phyloP scores from a whole-genome alignment of 2,113 vertebrate species.

The Forbesichthys agassizii region DNA sequence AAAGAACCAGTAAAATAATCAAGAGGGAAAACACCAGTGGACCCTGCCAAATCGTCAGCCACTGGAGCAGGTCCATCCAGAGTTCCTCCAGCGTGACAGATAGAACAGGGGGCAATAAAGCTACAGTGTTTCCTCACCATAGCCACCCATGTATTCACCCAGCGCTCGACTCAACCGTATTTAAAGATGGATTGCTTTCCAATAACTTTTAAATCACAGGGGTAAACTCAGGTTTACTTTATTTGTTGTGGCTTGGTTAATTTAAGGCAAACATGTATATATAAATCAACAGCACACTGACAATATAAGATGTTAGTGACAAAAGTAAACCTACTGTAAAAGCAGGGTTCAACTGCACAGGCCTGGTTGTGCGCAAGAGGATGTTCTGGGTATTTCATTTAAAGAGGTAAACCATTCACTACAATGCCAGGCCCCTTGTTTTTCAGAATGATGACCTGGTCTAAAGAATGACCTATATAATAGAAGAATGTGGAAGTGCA shows the following conservation, averaged over 20 bases:
- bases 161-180: slow-evolving; percentile 20
- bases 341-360: not conserved
- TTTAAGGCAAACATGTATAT: slow-evolving; percentile 1
- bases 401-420: slow-evolving; percentile 5
- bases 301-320: not conserved
- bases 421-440: not conserved
- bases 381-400: slow-evolving; percentile 1
- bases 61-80: slow-evolving; percentile 48
- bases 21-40: slow-evolving; percentile 22
- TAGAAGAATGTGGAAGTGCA: not conserved
- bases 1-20: slow-evolving; percentile 31
- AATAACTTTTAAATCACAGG: slow-evolving; percentile 1
- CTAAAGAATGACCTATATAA: slow-evolving; percentile 28
- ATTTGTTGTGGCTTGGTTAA: slow-evolving; percentile 4
- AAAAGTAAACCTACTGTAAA: not conserved
- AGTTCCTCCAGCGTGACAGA: slow-evolving; percentile 50
- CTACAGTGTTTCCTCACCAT: slow-evolving; percentile 7
- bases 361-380: not conserved
- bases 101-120: slow-evolving; percentile 47
- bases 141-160: slow-evolving; percentile 8
- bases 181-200: slow-evolving; percentile 7
- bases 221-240: slow-evolving; percentile 5
- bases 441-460: slow-evolving; percentile 21
- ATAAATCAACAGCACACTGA: not conserved
- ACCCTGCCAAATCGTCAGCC: slow-evolving; percentile 41